Base-by-base conservation (phyloP, 1,140 invertebrate species). In the Ephestia elutella region DNA sequence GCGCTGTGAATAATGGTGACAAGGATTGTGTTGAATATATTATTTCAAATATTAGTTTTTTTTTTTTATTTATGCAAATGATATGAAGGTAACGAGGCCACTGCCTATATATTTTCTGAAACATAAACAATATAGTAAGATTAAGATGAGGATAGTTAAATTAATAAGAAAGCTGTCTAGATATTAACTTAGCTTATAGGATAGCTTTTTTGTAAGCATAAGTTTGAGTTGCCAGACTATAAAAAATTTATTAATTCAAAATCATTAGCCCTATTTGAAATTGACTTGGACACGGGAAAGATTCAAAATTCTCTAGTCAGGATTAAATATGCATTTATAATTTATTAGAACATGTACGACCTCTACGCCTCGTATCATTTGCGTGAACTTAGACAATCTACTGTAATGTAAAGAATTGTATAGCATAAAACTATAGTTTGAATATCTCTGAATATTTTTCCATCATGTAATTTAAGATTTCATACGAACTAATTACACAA, bases 271-370 rank as follows among this genome's bases (percentile, higher is more conserved):
- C 32, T 4, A 44, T 44, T 44, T 44, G 38, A 44, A 44, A 38
- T 44, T 44, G 1, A 44, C 38, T 44, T 44, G 38, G 38, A 44
- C 38, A 44, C 15, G 38, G 38, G 38, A 32, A 62, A 64, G 49
- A 65, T 74, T 78, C 78, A 75, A 82, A 84, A 83, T 84, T 84
- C 62, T 86, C 81, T 85, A 86, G 82, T 86, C 83, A 80, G 80
- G 66, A 72, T 73, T 60, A 44, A 73, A 71, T 63, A 65, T 83
- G 83, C 82, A 87, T 87, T 87, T 87, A 87, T 87, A 85, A 82
- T 76, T 87, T 84, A 84, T 84, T 80, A 57, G 17, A 18, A 50
- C 10, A 20, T 28, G 15, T 54, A 25, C 50, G 65, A 10, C 0
- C 49, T 54, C 59, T 21, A 48, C 11, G 50, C 68, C 68, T 78